A percentile compares a stretch with the other conserved stretches of the same genome.
These are phyloP conservation scores for Sinopyrophorus schimmeli DNA, from an alignment of 2,888 invertebrate genomes.

Conservation along the genomic window DNA sequence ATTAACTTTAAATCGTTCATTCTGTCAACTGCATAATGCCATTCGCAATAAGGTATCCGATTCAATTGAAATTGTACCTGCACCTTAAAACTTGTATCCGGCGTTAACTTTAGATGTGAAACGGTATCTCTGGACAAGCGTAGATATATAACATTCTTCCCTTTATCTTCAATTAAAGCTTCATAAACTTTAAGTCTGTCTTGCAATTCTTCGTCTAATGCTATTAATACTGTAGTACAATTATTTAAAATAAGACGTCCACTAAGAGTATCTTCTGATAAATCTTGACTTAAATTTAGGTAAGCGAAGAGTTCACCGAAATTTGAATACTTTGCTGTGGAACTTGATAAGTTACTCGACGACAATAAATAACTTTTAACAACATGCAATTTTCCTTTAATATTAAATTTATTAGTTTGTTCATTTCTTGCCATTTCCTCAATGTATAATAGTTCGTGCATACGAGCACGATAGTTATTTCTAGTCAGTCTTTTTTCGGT, in stretches of 20 bases:
- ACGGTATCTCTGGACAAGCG: constrained; percentile 71
- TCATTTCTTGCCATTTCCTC: constrained; percentile 78
- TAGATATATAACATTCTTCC: constrained; percentile 76
- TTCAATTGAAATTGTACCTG: constrained; percentile 82
- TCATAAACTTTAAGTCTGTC: constrained; percentile 65
- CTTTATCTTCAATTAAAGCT: constrained; percentile 73
- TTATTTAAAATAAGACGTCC: constrained; percentile 78
- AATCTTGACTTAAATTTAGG: constrained; percentile 70
- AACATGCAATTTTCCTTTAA: constrained; percentile 65
- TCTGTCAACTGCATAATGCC: constrained; percentile 81
- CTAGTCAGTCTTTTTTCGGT: constrained; percentile 64
- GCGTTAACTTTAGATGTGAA: constrained; percentile 60
- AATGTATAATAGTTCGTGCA: constrained; percentile 74
- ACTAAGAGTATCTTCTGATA: constrained; percentile 81
- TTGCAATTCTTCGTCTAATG: constrained; percentile 31
- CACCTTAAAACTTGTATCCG: constrained; percentile 67
- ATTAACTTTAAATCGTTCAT: constrained; percentile 71
- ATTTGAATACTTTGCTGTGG: constrained; percentile 75
- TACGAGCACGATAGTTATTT: constrained; percentile 71
- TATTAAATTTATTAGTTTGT: constrained; percentile 70
- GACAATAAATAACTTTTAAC: constrained; percentile 71
- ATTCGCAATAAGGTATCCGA: constrained; percentile 79
- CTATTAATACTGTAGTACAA: constrained; percentile 70
- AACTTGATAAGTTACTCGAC: constrained; percentile 68
- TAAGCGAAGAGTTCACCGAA: constrained; percentile 77